Percentiles rank a stretch among this genome's conserved stretches.
phyloP scores from a whole-genome alignment of 2,113 vertebrate species.

The Engraulis encrasicolus region DNA sequence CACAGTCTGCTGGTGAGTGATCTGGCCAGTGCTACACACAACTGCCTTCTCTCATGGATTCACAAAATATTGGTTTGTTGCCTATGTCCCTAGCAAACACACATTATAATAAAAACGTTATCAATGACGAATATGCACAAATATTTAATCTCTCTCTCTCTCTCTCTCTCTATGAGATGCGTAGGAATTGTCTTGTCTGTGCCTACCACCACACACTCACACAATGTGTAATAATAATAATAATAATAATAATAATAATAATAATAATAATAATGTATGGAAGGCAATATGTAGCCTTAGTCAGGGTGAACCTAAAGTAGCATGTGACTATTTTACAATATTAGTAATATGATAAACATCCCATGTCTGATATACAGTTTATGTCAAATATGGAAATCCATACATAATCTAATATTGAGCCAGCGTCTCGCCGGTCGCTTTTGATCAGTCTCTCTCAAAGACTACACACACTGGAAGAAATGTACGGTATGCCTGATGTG shows the following conservation, averaged over 20 bases:
- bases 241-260: too few relatives aligned
- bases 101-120: background rate
- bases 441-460: background rate
- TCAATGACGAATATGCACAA: background rate
- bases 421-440: background rate
- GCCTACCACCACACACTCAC: background rate
- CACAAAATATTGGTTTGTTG: background rate
- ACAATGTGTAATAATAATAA: too few relatives aligned
- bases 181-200: too few relatives aligned
- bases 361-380: too few relatives aligned
- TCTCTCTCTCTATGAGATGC: background rate
- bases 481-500: too few relatives aligned
- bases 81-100: background rate
- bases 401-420: too few relatives aligned
- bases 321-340: too few relatives aligned
- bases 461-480: background rate
- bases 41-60: background rate
- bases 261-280: background rate
- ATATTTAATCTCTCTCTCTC: background rate
- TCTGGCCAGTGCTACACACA: background rate
- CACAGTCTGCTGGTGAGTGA: background rate
- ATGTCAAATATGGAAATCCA: too few relatives aligned
- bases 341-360: too few relatives aligned
- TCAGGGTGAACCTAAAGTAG: background rate
- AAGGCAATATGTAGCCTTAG: background rate